Base-by-base conservation (phyloP, 1,140 invertebrate species). In the Cheumatopsyche charites region DNA sequence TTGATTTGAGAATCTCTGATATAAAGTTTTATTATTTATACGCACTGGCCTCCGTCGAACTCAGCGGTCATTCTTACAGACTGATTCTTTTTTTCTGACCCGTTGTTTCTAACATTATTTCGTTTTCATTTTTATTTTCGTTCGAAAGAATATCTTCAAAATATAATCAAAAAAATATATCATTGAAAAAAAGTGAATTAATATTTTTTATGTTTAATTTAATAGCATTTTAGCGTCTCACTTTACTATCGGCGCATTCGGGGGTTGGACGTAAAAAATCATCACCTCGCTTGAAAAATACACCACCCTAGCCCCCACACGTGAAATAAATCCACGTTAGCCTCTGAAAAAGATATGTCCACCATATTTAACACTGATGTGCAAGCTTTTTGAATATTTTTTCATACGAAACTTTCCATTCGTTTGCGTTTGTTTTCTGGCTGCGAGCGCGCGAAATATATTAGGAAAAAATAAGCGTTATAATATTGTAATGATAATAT, bases 311-410 rank as follows among this genome's bases (percentile, higher is more conserved):
- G n/a, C 66, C 66, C 43, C 21, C 74, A 55, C 74, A 71, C 69
- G 71, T 71, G 71, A 70, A 69, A 75, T 75, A 75, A 75, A 75
- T 75, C 74, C 69, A 73, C 71, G 74, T 73, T 75, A 75, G 72
- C 74, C 72, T 65, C 65, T 69, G 74, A 75, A 75, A 75, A 75
- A 75, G 74, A 75, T 75, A 75, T 75, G 74, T 75, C 74, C 74
- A 70, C 71, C 69, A 72, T 75, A 75, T 75, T 75, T 75, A 75
- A 75, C 74, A 75, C 72, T 75, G 74, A 75, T 75, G 74, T 71
- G 74, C 72, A 73, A 73, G 74, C 74, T 36, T 36, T 36, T 36
- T 36, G 67, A 62, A 21, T n/a, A n/a, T 75, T 70, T 73, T 73
- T 69, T 75, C 26, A 23, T 43, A 12, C 19, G 11, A n/a, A 72